Evolutionary conservation across 1,140 invertebrate species (phyloP).

Genomic region (Mercenaria mercenaria): DNA sequence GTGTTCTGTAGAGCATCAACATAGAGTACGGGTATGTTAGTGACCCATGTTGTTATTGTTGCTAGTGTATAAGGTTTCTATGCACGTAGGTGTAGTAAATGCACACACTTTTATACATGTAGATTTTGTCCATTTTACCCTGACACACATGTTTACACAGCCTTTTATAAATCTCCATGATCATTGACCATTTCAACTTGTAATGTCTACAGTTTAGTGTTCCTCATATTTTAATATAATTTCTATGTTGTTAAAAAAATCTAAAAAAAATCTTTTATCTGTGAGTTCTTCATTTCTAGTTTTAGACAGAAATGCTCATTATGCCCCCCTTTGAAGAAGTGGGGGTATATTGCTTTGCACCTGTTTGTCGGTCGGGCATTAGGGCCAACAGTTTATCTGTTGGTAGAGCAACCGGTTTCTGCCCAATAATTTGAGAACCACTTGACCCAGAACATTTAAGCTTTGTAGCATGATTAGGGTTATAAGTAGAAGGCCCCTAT

Average conservation of each 20-base stretch:
- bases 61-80: constrained; percentile 3
- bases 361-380: no score
- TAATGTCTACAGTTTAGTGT: constrained; percentile 4
- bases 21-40: background rate
- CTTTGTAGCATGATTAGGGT: no score
- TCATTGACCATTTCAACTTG: background rate
- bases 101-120: background rate
- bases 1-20: no score
- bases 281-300: no score
- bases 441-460: no score
- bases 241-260: constrained; percentile 15
- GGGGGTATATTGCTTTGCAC: no score
- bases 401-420: no score
- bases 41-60: background rate
- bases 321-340: no score
- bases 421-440: no score
- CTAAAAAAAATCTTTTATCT: background rate
- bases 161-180: background rate
- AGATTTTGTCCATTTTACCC: constrained; percentile 1
- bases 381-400: no score
- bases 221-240: constrained; percentile 17
- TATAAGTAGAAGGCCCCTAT: no score
- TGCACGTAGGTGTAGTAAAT: background rate
- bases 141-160: background rate
- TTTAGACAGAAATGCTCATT: no score